Conservation (phyloP, 2,888 invertebrate genomes). For the Ernsta delagoae region DNA sequence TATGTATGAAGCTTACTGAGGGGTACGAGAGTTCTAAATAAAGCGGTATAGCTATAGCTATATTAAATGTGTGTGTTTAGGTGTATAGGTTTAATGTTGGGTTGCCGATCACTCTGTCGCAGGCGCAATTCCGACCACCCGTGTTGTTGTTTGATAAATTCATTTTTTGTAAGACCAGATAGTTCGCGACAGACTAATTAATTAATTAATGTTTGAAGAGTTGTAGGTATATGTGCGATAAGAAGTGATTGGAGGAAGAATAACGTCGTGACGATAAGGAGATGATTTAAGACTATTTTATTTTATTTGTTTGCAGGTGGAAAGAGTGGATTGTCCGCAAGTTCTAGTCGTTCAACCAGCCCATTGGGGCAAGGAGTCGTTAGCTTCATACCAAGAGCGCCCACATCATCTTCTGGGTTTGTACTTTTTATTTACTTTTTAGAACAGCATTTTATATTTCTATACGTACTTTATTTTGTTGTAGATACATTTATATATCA, state of each 20-base stretch:
- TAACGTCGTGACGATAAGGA: not conserved
- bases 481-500: not conserved
- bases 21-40: constrained; percentile 50
- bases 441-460: too few species aligned
- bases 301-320: constrained; percentile 63
- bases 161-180: constrained; percentile 28
- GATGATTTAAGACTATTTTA: not conserved
- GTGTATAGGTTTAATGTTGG: constrained; percentile 41
- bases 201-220: constrained; percentile 18
- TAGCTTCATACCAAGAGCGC: constrained; percentile 80
- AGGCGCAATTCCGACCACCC: constrained; percentile 68
- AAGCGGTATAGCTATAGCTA: constrained; percentile 48
- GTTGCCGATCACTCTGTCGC: constrained; percentile 53
- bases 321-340: constrained; percentile 78
- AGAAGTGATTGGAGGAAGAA: not conserved
- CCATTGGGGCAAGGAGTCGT: constrained; percentile 78
- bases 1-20: constrained; percentile 51
- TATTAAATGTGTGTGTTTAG: constrained; percentile 35
- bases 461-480: not conserved
- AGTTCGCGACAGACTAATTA: constrained; percentile 16
- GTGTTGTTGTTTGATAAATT: constrained; percentile 53
- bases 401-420: constrained; percentile 85
- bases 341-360: constrained; percentile 86
- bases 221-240: not conserved
- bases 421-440: not conserved